These are phyloP conservation scores for Polydrusus cervinus DNA, from an alignment of 2,888 invertebrate genomes.

Conservation along the genomic window DNA sequence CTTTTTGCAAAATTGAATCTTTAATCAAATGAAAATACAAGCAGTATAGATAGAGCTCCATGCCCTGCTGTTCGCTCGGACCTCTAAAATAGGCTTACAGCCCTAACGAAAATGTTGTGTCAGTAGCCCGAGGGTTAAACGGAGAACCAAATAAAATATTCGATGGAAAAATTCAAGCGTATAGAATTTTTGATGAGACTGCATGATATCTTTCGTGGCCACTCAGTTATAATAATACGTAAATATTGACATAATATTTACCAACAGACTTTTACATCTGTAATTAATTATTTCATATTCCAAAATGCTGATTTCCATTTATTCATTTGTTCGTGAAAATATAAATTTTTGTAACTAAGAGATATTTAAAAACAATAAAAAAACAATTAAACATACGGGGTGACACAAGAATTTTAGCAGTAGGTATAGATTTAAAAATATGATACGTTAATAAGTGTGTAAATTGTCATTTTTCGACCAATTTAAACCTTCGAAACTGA, in stretches of 20 bases:
- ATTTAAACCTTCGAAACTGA: no score
- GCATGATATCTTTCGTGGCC: constrained; percentile 10
- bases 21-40: constrained; percentile 54
- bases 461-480: no score
- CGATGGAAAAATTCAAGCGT: constrained; percentile 32
- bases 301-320: no score
- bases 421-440: no score
- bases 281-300: not conserved
- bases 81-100: constrained; percentile 45
- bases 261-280: not conserved
- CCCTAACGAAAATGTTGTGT: constrained; percentile 48
- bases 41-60: constrained; percentile 28
- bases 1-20: constrained; percentile 55
- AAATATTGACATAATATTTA: constrained; percentile 19
- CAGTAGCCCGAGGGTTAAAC: constrained; percentile 42
- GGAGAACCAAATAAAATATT: constrained; percentile 45
- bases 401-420: no score
- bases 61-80: constrained; percentile 44
- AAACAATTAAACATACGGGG: no score
- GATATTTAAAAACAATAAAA: no score
- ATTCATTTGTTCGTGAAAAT: no score
- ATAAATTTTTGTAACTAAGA: no score
- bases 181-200: constrained; percentile 47
- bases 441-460: no score
- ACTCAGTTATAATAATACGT: constrained; percentile 24